Evolutionary conservation across 2,797 vertebrate genomes (phyloP).

Genomic region (Pipistrellus nathusii): DNA sequence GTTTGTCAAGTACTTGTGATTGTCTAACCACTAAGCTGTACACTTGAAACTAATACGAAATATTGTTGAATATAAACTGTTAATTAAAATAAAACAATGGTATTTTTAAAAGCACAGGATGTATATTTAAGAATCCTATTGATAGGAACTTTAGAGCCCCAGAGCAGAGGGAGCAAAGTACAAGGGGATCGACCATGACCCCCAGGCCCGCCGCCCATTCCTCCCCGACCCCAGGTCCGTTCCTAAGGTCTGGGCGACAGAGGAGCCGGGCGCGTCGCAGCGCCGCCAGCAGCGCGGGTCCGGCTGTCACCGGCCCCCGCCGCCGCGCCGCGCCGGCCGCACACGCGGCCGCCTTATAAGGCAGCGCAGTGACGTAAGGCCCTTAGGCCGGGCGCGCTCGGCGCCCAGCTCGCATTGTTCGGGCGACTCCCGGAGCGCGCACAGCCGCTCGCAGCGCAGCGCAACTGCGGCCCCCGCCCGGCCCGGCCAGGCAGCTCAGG

Average conservation of each 20-base stretch:
- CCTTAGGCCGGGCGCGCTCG: slow-evolving; percentile 93
- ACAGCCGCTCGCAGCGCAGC: slow-evolving; percentile 85
- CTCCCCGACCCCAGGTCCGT: slow-evolving; percentile 83
- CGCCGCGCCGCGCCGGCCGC: slow-evolving; percentile 82
- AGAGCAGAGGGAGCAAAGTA: slow-evolving; percentile 49
- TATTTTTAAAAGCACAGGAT: background rate
- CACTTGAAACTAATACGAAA: background rate
- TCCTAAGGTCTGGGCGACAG: slow-evolving; percentile 83
- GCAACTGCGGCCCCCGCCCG: slow-evolving; percentile 45
- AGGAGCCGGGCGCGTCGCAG: slow-evolving; percentile 73
- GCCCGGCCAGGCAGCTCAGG: slow-evolving; percentile 84
- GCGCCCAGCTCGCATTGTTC: slow-evolving; percentile 96
- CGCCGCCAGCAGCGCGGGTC: slow-evolving; percentile 79
- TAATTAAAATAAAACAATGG: background rate
- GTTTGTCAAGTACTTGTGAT: background rate
- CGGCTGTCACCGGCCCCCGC: slow-evolving; percentile 81
- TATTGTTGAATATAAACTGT: background rate
- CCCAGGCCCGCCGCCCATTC: slow-evolving; percentile 83
- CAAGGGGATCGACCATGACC: slow-evolving; percentile 69
- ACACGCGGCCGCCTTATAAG: slow-evolving; percentile 95
- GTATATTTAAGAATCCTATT: background rate
- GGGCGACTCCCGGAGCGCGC: slow-evolving; percentile 94
- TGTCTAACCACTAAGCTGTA: background rate
- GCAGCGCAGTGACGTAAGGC: slow-evolving; percentile 97
- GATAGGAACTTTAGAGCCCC: background rate